These are phyloP conservation scores for Ochotona curzoniae DNA, from an alignment of 2,113 vertebrate species.

Conservation along the genomic window DNA sequence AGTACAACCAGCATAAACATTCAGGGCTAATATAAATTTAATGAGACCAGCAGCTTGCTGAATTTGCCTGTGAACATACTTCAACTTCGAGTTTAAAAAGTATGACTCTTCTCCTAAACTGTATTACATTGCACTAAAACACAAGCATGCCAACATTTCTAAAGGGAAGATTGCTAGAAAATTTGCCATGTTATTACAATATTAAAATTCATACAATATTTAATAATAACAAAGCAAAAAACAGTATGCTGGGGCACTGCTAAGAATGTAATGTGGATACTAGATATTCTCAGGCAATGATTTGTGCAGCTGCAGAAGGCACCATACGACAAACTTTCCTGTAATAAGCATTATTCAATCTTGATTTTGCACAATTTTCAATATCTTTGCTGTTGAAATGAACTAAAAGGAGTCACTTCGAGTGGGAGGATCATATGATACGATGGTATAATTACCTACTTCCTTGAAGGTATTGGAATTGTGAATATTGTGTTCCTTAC, in stretches of 20 bases:
- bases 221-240: neutral
- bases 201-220: neutral
- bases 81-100: neutral
- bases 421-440: neutral
- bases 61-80: neutral
- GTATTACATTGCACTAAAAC: neutral
- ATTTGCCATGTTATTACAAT: neutral
- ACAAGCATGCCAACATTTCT: neutral
- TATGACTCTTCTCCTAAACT: neutral
- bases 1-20: neutral
- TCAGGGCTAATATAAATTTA: neutral
- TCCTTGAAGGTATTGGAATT: neutral
- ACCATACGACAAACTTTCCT: neutral
- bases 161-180: neutral
- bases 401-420: neutral
- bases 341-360: neutral
- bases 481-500: neutral
- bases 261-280: neutral
- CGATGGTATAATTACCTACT: neutral
- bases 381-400: slow-evolving; percentile 17
- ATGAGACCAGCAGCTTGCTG: neutral
- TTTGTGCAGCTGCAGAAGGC: neutral
- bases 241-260: neutral
- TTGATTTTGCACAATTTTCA: slow-evolving; percentile 21
- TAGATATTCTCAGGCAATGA: neutral